Base-by-base conservation (phyloP, 2,888 invertebrate species). In the Platycheirus rosarum region DNA sequence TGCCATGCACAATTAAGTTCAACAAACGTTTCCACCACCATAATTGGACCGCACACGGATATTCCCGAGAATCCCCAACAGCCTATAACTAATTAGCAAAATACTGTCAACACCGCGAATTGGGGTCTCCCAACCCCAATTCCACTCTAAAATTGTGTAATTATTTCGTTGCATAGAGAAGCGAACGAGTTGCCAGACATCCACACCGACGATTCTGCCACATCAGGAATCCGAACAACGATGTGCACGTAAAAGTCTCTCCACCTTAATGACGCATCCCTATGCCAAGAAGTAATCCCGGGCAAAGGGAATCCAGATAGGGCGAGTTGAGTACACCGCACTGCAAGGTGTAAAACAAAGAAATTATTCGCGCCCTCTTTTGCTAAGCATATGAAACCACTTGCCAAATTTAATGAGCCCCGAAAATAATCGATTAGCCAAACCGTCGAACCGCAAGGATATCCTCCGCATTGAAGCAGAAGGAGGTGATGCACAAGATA, bases 391-490 rank as follows among this genome's bases (percentile, higher is more conserved):
- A 80, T 80, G 80, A 80, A 76, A 76, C 76, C 80, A 70, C 76
- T 80, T 76, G 70, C 80, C 80, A 76, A 80, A 76, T 76, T 80
- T 80, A 80, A 80, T 80, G 80, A 80, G 76, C 66, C 76, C 76
- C 70, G 44, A 80, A 80, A 80, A 76, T 53, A 80, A 80, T 80
- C 80, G 80, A 80, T 80, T 80, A 80, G 70, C 66, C 65, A 65
- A 80, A 80, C 80, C 80, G 70, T 80, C 76, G 80, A 76, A 80
- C 80, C 60, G 80, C 53, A 76, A 71, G 80, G 70, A 80, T 80
- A 76, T 80, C 76, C 76, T 80, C 51, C 76, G 66, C 80, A 66
- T 62, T 80, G 66, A 76, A 76, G 66, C 70, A 80, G 76, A 80
- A 80, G 80, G 80, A 80, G 80, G 80, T 80, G 76, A 66, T 76